These are phyloP conservation scores for Tetranychus cinnabarinus DNA, from an alignment of 1,140 invertebrate species.

Conservation along the genomic window DNA sequence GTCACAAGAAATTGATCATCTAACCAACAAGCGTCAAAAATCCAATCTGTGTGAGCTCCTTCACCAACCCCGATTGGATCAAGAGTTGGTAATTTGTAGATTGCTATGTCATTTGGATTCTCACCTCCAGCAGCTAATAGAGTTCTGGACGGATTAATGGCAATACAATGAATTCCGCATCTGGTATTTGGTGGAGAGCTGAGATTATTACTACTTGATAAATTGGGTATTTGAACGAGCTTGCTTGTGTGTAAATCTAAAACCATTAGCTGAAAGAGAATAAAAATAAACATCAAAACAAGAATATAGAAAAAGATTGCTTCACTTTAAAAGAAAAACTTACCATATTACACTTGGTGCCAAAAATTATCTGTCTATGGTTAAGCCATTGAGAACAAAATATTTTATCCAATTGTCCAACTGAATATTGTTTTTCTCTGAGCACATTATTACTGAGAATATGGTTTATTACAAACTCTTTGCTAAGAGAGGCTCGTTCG, in stretches of 20 bases:
- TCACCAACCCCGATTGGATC: slow-evolving; percentile 88
- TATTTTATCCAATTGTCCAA: slow-evolving; percentile 20
- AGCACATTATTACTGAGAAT: slow-evolving; percentile 2
- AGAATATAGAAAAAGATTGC: not conserved
- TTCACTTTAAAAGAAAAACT: not conserved
- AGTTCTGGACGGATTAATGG: slow-evolving; percentile 75
- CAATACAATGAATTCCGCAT: slow-evolving; percentile 73
- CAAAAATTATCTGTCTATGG: slow-evolving; percentile 77
- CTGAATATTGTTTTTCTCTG: not conserved
- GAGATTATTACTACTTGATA: slow-evolving; percentile 19
- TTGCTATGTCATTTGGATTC: slow-evolving; percentile 74
- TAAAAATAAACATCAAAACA: not conserved
- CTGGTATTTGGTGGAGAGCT: slow-evolving; percentile 28
- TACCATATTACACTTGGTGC: slow-evolving; percentile 64
- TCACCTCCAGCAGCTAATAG: slow-evolving; percentile 72
- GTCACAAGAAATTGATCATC: slow-evolving; percentile 86
- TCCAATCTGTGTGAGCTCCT: slow-evolving; percentile 70
- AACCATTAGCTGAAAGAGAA: slow-evolving; percentile 40
- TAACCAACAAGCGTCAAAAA: slow-evolving; percentile 85
- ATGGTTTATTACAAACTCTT: slow-evolving; percentile 1
- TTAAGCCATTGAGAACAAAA: slow-evolving; percentile 90
- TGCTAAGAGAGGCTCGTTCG: not conserved
- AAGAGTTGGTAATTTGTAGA: slow-evolving; percentile 72
- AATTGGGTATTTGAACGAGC: slow-evolving; percentile 58
- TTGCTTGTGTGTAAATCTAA: slow-evolving; percentile 51